Base-by-base conservation (phyloP, 2,888 invertebrate species). In the Sinohyriopsis cumingii region DNA sequence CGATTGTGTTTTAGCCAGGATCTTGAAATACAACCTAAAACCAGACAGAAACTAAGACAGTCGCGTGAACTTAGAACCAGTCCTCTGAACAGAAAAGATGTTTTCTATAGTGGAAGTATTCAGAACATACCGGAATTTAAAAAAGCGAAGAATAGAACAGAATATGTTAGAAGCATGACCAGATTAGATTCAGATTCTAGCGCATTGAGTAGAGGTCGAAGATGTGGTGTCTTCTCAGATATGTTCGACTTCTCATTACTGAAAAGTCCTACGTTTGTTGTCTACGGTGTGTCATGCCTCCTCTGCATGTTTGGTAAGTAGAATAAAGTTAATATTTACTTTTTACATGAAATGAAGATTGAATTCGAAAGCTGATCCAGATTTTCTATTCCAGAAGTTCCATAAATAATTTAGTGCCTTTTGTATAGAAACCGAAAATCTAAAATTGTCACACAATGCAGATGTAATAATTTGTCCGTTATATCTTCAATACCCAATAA, bases 71-170 rank as follows among this genome's bases (percentile, higher is more conserved):
- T 72, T 54, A 64, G 68, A 7, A 62, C 82, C 45, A 87, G 89
- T 55, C 96, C 97, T 2, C 91, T 97, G 86, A 96, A 96, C 90
- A 72, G 97, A 67, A 97, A 97, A 88, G 98, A 99, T 90, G 97
- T 98, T 86, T 98, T 98, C 92, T 98, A 98, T 91, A 96, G 97
- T 2, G 98, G 98, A 45, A 97, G 97, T 63, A 95, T 99, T 25
- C 93, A 94, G 73, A 95, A 98, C 91, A 92, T 99, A 7, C 77
- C 80, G 0, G 79, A 83, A 65, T 77, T 78, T 66, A 65, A 59
- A 45, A 71, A 68, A 18, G 76, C 81, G 18, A 75, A 71, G 28
- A 78, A 71, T 65, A 76, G 78, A 63, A 65, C 65, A 57, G 75
- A 75, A 12, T 80, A 75, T 66, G 74, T 80, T 15, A 61, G 62